These are phyloP conservation scores for Ptychoptera contaminata DNA, from an alignment of 2,888 invertebrate genomes.

Conservation along the genomic window DNA sequence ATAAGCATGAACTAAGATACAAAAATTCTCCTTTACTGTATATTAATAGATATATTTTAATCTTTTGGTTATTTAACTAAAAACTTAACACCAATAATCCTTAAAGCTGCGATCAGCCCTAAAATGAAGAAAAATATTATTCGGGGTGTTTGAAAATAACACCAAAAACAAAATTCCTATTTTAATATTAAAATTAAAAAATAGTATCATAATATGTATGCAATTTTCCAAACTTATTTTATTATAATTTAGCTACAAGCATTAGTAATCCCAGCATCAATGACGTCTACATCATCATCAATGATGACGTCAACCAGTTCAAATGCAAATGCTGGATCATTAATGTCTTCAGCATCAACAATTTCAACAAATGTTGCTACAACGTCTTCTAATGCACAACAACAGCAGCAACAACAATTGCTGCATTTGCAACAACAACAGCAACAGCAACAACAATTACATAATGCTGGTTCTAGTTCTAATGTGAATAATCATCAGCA, in stretches of 20 bases:
- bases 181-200: not conserved
- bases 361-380: conserved; percentile 12
- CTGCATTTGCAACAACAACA: conserved; percentile 18
- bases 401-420: conserved; percentile 13
- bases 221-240: not conserved
- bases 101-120: no score
- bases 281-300: not conserved
- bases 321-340: not conserved
- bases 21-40: no score
- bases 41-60: no score
- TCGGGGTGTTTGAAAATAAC: no score
- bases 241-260: conserved; percentile 2
- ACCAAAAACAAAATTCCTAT: not conserved
- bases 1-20: no score
- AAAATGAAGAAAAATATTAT: no score
- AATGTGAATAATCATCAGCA: conserved; percentile 4
- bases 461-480: conserved; percentile 17
- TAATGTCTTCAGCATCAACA: conserved; percentile 20
- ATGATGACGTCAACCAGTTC: not conserved
- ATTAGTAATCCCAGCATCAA: not conserved
- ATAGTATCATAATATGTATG: not conserved
- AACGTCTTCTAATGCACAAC: not conserved
- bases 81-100: no score
- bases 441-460: conserved; percentile 12
- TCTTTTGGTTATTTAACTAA: no score